A percentile compares a stretch with the other conserved stretches of the same genome.
These are phyloP conservation scores for Tympanoctomys barrerae DNA, from an alignment of 2,797 vertebrate species.

Conservation along the genomic window DNA sequence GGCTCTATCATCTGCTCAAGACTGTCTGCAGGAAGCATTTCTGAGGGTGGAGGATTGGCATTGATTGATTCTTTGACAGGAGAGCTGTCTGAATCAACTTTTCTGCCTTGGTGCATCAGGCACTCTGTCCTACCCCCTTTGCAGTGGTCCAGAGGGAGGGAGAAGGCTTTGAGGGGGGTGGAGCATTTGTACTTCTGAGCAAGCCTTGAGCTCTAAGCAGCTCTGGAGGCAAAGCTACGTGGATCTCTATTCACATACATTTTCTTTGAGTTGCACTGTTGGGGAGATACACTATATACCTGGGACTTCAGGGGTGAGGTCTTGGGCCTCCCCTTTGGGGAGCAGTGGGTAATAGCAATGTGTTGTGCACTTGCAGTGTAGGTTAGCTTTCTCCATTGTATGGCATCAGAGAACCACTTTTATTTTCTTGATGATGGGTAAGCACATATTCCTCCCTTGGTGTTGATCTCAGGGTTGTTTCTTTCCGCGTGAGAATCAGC, in stretches of 20 bases:
- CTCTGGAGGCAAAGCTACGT: background rate
- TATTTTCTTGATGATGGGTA: background rate
- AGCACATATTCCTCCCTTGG: background rate
- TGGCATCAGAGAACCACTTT: background rate
- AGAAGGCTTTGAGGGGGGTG: no score
- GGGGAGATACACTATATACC: background rate
- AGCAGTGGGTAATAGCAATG: background rate
- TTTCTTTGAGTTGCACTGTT: background rate
- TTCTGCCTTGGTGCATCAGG: background rate
- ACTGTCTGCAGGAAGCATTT: background rate
- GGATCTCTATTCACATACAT: background rate
- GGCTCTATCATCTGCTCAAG: background rate
- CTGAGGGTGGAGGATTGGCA: background rate
- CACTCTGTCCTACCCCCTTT: background rate
- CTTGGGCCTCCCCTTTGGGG: background rate
- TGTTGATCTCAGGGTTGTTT: background rate
- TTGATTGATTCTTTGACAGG: slow-evolving; percentile 39
- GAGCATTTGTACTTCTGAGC: background rate
- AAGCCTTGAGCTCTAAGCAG: background rate
- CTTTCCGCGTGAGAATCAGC: background rate
- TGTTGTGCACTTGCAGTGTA: rapidly evolving
- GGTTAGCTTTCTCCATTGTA: background rate
- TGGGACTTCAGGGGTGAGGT: background rate
- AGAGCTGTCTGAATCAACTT: background rate
- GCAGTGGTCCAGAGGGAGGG: background rate